A percentile compares a stretch with the other conserved stretches of the same genome.
Conservation (phyloP, 2,888 invertebrate genomes). For the Polylopha cassiicola region DNA sequence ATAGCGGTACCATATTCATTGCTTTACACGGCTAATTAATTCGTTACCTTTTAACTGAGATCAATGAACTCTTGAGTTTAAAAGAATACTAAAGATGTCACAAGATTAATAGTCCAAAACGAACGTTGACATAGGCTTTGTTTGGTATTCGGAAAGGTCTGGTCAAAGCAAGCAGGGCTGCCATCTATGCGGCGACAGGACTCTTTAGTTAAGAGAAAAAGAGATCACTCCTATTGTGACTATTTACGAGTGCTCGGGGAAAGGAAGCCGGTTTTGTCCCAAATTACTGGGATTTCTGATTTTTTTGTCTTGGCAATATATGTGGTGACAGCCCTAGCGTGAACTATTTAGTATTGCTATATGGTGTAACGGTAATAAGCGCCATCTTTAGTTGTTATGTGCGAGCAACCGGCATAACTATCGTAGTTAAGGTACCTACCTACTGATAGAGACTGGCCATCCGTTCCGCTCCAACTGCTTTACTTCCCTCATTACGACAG, state of each 20-base stretch:
- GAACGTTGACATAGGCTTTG: slow-evolving; percentile 34
- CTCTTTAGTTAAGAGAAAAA: too few species aligned
- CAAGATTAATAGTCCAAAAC: slow-evolving; percentile 46
- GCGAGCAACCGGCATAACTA: slow-evolving; percentile 42
- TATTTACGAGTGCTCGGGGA: too few species aligned
- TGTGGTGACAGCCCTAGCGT: too few species aligned
- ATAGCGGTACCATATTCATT: too few species aligned
- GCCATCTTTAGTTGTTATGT: slow-evolving; percentile 55
- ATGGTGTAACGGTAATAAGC: slow-evolving; percentile 60
- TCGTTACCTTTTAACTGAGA: too few species aligned
- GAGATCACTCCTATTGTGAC: too few species aligned
- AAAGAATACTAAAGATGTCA: slow-evolving; percentile 22
- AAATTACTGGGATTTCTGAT: too few species aligned
- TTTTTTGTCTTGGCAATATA: too few species aligned
- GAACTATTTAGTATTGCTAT: slow-evolving; percentile 54
- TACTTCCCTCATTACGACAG: slow-evolving; percentile 7
- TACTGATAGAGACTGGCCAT: slow-evolving; percentile 32
- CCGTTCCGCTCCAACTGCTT: slow-evolving; percentile 39
- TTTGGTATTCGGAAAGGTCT: slow-evolving; percentile 43
- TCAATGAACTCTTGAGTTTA: slow-evolving; percentile 9
- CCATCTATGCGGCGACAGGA: too few species aligned
- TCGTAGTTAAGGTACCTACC: slow-evolving; percentile 28
- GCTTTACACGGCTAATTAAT: too few species aligned
- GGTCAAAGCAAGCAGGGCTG: slow-evolving; percentile 50
- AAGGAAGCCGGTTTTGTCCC: too few species aligned